Evolutionary conservation across 2,888 invertebrate genomes (phyloP).

Genomic region (Caenorhabditis japonica): DNA sequence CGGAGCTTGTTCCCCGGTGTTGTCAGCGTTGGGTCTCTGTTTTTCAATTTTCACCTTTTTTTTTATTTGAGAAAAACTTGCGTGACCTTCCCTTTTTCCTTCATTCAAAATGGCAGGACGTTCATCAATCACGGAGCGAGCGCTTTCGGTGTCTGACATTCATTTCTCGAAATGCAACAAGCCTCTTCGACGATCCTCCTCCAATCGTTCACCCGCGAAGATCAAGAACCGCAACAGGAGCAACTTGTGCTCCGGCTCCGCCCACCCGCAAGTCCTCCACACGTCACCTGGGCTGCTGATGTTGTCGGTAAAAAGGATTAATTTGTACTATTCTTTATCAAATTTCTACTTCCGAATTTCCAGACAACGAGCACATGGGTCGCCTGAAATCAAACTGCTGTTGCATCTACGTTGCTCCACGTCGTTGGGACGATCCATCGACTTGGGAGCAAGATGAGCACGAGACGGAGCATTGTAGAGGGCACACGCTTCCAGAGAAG

Average conservation of each 20-base stretch:
- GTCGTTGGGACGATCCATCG: slow-evolving; percentile 75
- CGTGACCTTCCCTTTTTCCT: too few species aligned
- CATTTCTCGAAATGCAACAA: too few species aligned
- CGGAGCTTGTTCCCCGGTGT: too few species aligned
- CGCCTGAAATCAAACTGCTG: slow-evolving; percentile 77
- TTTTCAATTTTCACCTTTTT: too few species aligned
- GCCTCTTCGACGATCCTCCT: too few species aligned
- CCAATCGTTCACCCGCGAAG: too few species aligned
- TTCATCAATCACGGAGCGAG: too few species aligned
- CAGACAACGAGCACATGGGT: slow-evolving; percentile 83
- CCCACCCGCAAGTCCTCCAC: slow-evolving; percentile 48
- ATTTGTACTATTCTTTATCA: neutral
- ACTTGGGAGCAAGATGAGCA: slow-evolving; percentile 74
- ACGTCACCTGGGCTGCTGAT: slow-evolving; percentile 67
- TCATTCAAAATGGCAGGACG: too few species aligned
- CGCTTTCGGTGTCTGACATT: too few species aligned
- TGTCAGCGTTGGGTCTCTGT: too few species aligned
- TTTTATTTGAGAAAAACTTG: too few species aligned
- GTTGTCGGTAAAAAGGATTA: slow-evolving; percentile 52
- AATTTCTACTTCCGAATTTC: too few species aligned
- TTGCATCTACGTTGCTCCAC: slow-evolving; percentile 77
- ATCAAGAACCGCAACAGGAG: slow-evolving; percentile 19
- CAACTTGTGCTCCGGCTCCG: slow-evolving; percentile 55
- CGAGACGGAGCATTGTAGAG: slow-evolving; percentile 74
- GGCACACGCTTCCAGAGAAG: slow-evolving; percentile 68